A percentile compares a stretch with the other conserved stretches of the same genome.
phyloP scores from a whole-genome alignment of 2,797 vertebrate genomes.

The Hypotaenidia okinawae region DNA sequence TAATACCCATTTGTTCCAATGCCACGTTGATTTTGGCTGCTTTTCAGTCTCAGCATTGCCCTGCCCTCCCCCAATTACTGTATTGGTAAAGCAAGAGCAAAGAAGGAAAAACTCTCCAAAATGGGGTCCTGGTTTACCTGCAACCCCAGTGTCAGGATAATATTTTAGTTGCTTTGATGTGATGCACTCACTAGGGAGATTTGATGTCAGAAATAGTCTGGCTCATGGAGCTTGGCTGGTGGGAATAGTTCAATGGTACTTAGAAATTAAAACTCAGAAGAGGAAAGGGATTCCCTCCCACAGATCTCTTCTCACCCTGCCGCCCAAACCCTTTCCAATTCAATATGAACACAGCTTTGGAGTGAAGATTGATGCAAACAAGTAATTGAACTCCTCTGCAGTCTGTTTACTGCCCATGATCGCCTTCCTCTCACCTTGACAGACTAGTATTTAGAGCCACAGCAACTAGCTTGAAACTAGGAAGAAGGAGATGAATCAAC shows the following conservation, averaged over 20 bases:
- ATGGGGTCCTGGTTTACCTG: constrained; percentile 4
- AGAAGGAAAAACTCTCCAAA: neutral
- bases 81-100: neutral
- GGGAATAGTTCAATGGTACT: neutral
- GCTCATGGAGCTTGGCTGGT: neutral
- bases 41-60: neutral
- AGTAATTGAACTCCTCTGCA: constrained; percentile 28
- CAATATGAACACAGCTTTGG: neutral
- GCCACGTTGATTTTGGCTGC: neutral
- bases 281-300: constrained; percentile 48
- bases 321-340: neutral
- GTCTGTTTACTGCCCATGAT: neutral
- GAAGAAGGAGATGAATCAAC: constrained; percentile 33
- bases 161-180: neutral
- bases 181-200: neutral
- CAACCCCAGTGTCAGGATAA: neutral
- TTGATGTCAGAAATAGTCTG: neutral
- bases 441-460: neutral
- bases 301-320: constrained; percentile 10
- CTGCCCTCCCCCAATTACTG: neutral
- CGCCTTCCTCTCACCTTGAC: constrained; percentile 20
- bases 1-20: neutral
- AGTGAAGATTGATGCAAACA: constrained; percentile 36
- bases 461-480: neutral
- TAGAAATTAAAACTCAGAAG: constrained; percentile 17